Conservation (phyloP, 2,888 invertebrate species). For the Pristionchus mayeri region DNA sequence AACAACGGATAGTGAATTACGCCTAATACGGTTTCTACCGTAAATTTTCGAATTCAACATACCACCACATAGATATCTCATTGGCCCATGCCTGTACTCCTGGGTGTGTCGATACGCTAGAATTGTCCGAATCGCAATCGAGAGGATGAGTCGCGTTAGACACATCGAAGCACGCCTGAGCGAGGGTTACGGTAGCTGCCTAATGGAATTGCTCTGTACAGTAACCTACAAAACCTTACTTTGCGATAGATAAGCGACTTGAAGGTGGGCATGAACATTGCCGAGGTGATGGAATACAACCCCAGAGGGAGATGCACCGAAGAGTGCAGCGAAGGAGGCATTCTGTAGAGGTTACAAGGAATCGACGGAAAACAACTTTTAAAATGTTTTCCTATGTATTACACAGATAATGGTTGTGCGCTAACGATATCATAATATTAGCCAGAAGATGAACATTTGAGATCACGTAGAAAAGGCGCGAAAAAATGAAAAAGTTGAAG, state of each 20-base stretch:
- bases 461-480: too few relatives aligned
- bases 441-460: too few relatives aligned
- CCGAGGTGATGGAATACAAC: slow-evolving; percentile 53
- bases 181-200: background rate
- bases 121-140: slow-evolving; percentile 49
- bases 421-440: too few relatives aligned
- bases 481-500: too few relatives aligned
- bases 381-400: too few relatives aligned
- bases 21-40: background rate
- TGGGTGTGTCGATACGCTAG: background rate
- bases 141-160: slow-evolving; percentile 35
- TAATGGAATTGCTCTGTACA: background rate
- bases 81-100: slow-evolving; percentile 53
- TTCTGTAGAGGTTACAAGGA: background rate
- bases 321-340: slow-evolving; percentile 33
- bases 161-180: slow-evolving; percentile 42
- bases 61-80: slow-evolving; percentile 51
- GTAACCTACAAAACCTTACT: slow-evolving; percentile 21
- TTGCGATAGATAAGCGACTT: slow-evolving; percentile 54
- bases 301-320: slow-evolving; percentile 50
- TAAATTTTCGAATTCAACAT: background rate
- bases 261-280: slow-evolving; percentile 55
- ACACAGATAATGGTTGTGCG: too few relatives aligned
- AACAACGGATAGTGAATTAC: slow-evolving; percentile 6
- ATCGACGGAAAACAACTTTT: too few relatives aligned